These are phyloP conservation scores for Stercorarius parasiticus DNA, from an alignment of 2,113 vertebrate species.

Conservation along the genomic window DNA sequence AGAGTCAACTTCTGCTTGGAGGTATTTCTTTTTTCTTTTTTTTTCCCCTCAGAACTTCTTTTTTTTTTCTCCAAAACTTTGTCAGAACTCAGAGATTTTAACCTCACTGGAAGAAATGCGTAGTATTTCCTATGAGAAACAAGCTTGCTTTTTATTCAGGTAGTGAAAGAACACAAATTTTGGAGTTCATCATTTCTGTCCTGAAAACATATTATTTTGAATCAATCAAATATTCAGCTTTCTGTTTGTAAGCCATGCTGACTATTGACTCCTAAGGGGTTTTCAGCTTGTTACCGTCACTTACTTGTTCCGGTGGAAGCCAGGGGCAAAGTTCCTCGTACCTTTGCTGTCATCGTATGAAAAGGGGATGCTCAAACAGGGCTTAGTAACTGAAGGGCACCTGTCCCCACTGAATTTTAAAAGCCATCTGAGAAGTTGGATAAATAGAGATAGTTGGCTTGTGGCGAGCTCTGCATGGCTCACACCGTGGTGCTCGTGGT, in stretches of 20 bases:
- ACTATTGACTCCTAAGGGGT: conserved; percentile 22
- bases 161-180: conserved; percentile 23
- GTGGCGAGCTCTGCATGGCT: background rate
- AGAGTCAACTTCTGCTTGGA: background rate
- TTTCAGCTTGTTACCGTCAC: background rate
- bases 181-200: conserved; percentile 35
- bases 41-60: background rate
- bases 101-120: background rate
- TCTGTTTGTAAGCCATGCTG: conserved; percentile 6
- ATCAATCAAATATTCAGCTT: conserved; percentile 57
- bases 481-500: too few species aligned
- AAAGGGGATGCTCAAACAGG: background rate
- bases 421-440: background rate
- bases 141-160: background rate
- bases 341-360: background rate
- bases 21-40: background rate
- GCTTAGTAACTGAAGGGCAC: background rate
- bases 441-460: background rate
- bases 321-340: background rate
- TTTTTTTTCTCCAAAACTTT: background rate
- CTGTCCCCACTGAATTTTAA: background rate
- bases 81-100: conserved; percentile 36
- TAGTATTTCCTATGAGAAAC: conserved; percentile 32
- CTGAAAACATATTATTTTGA: conserved; percentile 30
- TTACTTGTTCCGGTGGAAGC: background rate